Evolutionary conservation across 64 coral and sea anemone genomes (phyloP).

Genomic region (Pachyseris speciosa): DNA sequence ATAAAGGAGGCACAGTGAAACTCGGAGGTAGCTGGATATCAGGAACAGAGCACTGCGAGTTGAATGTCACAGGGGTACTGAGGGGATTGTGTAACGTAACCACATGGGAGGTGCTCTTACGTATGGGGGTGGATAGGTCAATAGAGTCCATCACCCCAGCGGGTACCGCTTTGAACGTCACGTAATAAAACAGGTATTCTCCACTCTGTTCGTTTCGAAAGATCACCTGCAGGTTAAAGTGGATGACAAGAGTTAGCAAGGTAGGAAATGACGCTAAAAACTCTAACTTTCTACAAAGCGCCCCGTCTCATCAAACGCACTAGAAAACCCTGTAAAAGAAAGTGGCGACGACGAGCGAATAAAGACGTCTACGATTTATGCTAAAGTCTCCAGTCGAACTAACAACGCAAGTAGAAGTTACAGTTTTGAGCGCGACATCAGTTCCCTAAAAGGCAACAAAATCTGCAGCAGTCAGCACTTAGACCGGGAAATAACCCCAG

Average conservation of each 20-base stretch:
- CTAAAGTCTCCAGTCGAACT: too few relatives aligned
- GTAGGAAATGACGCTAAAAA: background rate
- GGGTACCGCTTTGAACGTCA: conserved; percentile 92
- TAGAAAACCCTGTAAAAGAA: too few relatives aligned
- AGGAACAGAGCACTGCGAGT: conserved; percentile 81
- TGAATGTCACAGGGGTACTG: conserved; percentile 86
- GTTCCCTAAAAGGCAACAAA: too few relatives aligned
- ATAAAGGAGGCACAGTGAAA: conserved; percentile 90
- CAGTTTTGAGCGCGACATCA: too few relatives aligned
- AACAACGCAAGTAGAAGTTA: too few relatives aligned
- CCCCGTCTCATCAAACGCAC: too few relatives aligned
- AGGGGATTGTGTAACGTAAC: conserved; percentile 94
- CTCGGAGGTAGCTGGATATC: conserved; percentile 92
- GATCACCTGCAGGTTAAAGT: conserved; percentile 57
- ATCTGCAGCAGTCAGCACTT: too few relatives aligned
- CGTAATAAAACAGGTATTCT: conserved; percentile 95
- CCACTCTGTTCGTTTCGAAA: conserved; percentile 88
- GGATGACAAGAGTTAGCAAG: background rate
- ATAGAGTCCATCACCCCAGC: conserved; percentile 91
- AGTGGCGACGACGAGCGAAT: too few relatives aligned
- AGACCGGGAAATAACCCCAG: too few relatives aligned
- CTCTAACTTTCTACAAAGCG: too few relatives aligned
- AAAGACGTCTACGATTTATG: too few relatives aligned
- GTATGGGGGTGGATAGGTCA: conserved; percentile 88
- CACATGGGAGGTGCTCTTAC: conserved; percentile 92